Evolutionary conservation across 1,140 invertebrate species (phyloP), one percentile per base, ranked within the genome.

Genomic region (Drosophila santomea): DNA sequence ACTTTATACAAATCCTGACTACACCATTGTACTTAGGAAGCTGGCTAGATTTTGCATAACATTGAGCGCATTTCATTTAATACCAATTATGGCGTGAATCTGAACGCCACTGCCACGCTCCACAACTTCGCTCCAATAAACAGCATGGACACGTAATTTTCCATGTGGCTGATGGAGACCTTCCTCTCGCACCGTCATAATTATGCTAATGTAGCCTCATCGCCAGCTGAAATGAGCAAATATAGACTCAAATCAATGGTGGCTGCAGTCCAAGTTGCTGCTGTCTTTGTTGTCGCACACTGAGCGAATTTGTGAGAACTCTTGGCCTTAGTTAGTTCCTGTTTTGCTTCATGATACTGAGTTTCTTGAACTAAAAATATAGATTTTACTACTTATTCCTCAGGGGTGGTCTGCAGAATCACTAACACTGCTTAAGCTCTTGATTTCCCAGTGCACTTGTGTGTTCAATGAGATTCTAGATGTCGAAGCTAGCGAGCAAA

Each of bases 61-160:
- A 88, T 76, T 88, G 83, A 86, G 75, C 83, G 51, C 71, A 68
- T 76, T 88, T 61, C 51, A 64, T 83, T 76, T 44, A 64, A 82
- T 78, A 88, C 60, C 71, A 83, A 78, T 84, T 77, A 85, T 80
- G 51, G 41, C 44, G 17, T 50, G 44, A 63, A 61, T 50, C 72
- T 35, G 54, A 50, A 38, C 36, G 20, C 58, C 23, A 15, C 35
- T 58, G 59, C 60, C 63, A 63, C 59, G 63, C 45, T 66, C 36
- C 10, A 47, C 25, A 7, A 41, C 35, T 25, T 68, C 72, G 43
- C 32, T 52, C 61, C 55, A 76, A 28, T 76, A 51, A 57, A 76
- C 62, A 68, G 45, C 44, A 54, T 36, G 44, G 60, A 67, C 44
- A 71, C 74, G 50, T 62, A 71, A 81, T 81, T 86, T 74, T 82